Evolutionary conservation across 2,797 vertebrate species (phyloP).

Genomic region (Crocidura indochinensis): DNA sequence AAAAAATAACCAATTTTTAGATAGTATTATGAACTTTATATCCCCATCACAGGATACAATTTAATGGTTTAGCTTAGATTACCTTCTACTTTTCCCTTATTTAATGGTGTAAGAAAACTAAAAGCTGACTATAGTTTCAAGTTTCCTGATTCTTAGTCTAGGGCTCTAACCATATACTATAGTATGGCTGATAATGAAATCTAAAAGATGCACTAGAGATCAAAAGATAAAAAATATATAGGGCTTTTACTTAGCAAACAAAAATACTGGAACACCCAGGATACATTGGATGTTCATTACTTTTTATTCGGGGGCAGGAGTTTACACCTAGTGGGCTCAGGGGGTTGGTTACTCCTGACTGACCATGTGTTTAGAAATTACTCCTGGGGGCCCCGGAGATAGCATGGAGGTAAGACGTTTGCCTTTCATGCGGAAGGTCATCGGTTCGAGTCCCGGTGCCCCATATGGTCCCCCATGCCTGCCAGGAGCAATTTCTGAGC

Average conservation of each 20-base stretch:
- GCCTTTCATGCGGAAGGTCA: no score
- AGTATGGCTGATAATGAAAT: background rate
- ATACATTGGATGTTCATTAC: background rate
- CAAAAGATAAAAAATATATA: slow-evolving; percentile 19
- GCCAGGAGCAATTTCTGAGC: no score
- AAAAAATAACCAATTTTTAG: slow-evolving; percentile 23
- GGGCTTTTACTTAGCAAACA: slow-evolving; percentile 13
- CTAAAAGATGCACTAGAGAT: background rate
- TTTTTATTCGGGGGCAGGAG: slow-evolving; percentile 30
- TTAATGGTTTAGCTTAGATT: background rate
- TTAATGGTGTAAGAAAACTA: slow-evolving; percentile 20
- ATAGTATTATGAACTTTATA: no score
- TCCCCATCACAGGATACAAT: no score
- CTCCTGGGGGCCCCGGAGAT: no score
- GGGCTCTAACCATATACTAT: background rate
- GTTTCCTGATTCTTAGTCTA: background rate
- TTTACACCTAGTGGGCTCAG: no score
- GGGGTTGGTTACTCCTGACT: no score
- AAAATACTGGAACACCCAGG: slow-evolving; percentile 33
- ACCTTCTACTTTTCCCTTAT: background rate
- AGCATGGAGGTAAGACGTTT: no score
- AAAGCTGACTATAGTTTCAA: slow-evolving; percentile 43
- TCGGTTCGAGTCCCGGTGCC: no score
- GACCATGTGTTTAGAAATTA: no score
- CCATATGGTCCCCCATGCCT: no score